A percentile compares a stretch with the other conserved stretches of the same genome.
Conservation (phyloP, 1,140 invertebrate species). For the Archivesica marissinica region DNA sequence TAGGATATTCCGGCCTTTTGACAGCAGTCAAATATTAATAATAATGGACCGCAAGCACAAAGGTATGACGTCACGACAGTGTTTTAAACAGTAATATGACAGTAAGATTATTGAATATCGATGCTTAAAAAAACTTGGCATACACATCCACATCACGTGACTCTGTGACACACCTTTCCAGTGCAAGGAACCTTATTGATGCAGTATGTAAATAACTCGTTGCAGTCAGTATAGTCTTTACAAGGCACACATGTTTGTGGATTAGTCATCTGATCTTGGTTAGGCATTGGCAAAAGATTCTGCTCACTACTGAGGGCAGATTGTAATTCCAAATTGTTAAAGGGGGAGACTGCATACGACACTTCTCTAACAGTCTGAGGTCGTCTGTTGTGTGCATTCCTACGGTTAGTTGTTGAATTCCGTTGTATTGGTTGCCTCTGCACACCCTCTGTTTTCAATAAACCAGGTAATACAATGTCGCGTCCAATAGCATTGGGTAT, state of each 20-base stretch:
- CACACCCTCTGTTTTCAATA: background rate
- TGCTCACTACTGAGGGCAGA: no score
- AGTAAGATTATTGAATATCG: no score
- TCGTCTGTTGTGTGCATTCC: background rate
- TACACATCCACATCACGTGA: background rate
- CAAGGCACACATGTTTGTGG: background rate
- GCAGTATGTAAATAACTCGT: constrained; percentile 33
- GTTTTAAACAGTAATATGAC: no score
- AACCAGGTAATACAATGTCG: background rate
- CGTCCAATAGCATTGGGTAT: no score
- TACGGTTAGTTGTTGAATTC: background rate
- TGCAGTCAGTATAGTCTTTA: constrained; percentile 12
- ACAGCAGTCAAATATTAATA: no score
- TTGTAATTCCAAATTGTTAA: background rate
- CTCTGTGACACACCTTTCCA: constrained; percentile 12
- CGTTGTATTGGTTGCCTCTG: background rate
- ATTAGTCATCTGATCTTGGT: background rate
- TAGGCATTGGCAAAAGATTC: background rate
- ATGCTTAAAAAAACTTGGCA: no score
- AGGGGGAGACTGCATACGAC: background rate
- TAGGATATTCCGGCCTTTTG: no score
- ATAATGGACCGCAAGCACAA: no score
- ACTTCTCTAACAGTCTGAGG: background rate
- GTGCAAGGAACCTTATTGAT: background rate
- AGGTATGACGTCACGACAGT: no score